Conservation (phyloP, 2,113 vertebrate species). For the Halichoerus grypus region DNA sequence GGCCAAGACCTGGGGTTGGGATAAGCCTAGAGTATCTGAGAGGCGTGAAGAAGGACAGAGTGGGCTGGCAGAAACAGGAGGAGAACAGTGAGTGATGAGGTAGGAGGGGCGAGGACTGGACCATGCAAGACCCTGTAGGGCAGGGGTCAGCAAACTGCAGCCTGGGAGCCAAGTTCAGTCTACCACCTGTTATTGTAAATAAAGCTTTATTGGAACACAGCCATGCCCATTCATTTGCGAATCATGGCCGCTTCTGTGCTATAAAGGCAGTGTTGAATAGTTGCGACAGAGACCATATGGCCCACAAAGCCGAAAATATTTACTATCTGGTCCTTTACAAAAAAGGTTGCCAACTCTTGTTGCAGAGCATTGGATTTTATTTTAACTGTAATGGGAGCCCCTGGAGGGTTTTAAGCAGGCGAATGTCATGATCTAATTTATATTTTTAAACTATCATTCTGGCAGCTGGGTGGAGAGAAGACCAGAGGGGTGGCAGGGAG, state of each 20-base stretch:
- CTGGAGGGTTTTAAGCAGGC: not conserved
- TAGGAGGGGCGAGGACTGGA: fast-evolving
- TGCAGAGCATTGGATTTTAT: not conserved
- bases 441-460: not conserved
- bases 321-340: not conserved
- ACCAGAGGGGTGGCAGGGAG: not conserved
- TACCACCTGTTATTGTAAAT: not conserved
- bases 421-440: not conserved
- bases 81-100: fast-evolving
- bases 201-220: not conserved
- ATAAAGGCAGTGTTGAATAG: not conserved
- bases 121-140: fast-evolving
- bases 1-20: not conserved
- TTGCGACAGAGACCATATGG: not conserved
- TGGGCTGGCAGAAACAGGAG: not conserved
- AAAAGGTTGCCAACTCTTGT: not conserved
- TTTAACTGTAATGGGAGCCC: not conserved
- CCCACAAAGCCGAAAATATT: not conserved
- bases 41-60: not conserved
- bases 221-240: not conserved
- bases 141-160: not conserved
- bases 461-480: not conserved
- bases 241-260: not conserved
- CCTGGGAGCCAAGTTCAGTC: fast-evolving
- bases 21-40: not conserved